Percentiles rank a stretch among this genome's conserved stretches.
phyloP scores from a whole-genome alignment of 2,113 vertebrate genomes.

The Galemys pyrenaicus region DNA sequence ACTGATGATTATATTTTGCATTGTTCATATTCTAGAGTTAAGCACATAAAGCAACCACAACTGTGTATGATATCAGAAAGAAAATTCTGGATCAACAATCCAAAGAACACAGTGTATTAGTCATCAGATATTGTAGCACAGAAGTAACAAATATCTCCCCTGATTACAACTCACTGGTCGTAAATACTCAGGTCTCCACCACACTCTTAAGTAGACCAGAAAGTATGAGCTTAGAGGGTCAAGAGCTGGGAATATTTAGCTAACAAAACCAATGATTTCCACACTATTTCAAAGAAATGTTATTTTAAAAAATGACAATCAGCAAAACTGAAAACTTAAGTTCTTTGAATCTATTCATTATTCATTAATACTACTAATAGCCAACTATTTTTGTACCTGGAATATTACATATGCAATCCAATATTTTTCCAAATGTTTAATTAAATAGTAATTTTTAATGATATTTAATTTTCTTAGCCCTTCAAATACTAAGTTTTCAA shows the following conservation, averaged over 20 bases:
- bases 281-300: neutral
- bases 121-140: neutral
- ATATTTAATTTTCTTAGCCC: neutral
- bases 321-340: neutral
- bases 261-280: neutral
- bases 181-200: neutral
- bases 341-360: neutral
- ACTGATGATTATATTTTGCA: neutral
- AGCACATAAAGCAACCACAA: neutral
- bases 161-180: neutral
- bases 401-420: neutral
- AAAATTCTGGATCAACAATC: neutral
- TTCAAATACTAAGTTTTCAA: neutral
- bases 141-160: neutral
- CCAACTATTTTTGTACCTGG: neutral
- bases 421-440: neutral
- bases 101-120: neutral
- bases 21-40: neutral
- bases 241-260: neutral
- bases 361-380: neutral
- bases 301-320: neutral
- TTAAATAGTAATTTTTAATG: neutral
- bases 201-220: neutral
- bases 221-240: neutral
- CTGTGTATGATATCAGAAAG: neutral